phyloP scores from a whole-genome alignment of 2,113 vertebrate species.

The Shinisaurus crocodilurus region DNA sequence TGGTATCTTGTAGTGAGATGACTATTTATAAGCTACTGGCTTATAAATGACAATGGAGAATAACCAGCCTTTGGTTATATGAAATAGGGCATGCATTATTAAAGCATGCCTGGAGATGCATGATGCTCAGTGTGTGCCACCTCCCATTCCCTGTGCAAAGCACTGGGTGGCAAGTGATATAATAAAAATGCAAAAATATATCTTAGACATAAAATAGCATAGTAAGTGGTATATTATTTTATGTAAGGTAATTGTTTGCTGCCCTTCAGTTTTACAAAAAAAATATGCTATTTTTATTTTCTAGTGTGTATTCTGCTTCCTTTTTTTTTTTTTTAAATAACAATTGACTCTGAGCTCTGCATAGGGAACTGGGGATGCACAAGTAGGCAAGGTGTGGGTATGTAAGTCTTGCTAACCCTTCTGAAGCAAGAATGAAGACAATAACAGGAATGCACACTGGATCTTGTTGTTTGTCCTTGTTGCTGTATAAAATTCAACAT shows the following conservation, averaged over 20 bases:
- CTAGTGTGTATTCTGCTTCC: neutral
- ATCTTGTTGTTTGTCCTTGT: neutral
- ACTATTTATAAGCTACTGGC: neutral
- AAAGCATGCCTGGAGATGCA: neutral
- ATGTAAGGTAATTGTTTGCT: neutral
- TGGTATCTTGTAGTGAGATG: neutral
- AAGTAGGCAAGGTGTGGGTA: neutral
- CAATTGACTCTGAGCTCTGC: neutral
- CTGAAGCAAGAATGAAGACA: conserved; percentile 57
- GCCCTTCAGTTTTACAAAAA: neutral
- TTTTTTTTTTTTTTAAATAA: neutral
- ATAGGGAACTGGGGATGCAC: neutral
- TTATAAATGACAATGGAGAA: neutral
- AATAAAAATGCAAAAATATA: too few relatives aligned
- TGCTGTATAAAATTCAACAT: neutral
- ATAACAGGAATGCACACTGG: conserved; percentile 25
- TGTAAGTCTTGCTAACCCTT: neutral
- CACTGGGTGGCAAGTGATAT: neutral
- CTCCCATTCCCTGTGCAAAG: neutral
- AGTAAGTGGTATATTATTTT: neutral
- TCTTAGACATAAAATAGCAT: neutral
- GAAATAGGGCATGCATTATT: neutral
- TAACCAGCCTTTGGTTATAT: neutral
- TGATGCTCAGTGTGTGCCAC: neutral
- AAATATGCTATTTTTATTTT: neutral